Percentiles rank a stretch among this genome's conserved stretches.
Conservation (phyloP, 2,113 vertebrate genomes). For the Lycaon pictus region DNA sequence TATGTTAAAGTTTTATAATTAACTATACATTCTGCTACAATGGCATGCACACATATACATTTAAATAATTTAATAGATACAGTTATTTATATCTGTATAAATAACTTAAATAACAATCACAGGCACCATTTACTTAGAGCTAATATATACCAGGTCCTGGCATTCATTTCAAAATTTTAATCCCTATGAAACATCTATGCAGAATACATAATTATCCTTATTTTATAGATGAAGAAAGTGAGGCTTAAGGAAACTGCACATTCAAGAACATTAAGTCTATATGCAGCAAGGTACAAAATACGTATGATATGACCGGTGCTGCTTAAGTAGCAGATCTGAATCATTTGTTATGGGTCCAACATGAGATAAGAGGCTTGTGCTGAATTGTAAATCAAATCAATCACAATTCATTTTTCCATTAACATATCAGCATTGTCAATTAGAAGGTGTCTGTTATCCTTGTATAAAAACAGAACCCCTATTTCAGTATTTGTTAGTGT, state of each 20-base stretch:
- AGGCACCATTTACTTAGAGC: neutral
- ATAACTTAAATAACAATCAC: neutral
- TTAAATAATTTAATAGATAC: no score
- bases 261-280: neutral
- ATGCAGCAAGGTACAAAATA: neutral
- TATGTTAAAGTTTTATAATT: neutral
- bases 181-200: neutral
- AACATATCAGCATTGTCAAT: neutral
- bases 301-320: neutral
- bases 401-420: conserved; percentile 1
- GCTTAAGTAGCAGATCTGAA: neutral
- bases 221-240: neutral
- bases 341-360: neutral
- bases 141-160: neutral
- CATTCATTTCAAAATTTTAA: neutral
- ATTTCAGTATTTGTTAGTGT: neutral
- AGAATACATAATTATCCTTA: neutral
- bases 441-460: neutral
- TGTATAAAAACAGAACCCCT: neutral
- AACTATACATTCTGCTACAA: neutral
- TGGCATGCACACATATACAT: neutral
- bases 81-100: no score
- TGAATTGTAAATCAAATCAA: neutral
- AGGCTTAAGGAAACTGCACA: neutral
- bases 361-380: neutral